Percentiles rank a stretch among this genome's conserved stretches.
These are phyloP conservation scores for Notodromas monacha DNA, from an alignment of 2,888 invertebrate species.

Conservation along the genomic window DNA sequence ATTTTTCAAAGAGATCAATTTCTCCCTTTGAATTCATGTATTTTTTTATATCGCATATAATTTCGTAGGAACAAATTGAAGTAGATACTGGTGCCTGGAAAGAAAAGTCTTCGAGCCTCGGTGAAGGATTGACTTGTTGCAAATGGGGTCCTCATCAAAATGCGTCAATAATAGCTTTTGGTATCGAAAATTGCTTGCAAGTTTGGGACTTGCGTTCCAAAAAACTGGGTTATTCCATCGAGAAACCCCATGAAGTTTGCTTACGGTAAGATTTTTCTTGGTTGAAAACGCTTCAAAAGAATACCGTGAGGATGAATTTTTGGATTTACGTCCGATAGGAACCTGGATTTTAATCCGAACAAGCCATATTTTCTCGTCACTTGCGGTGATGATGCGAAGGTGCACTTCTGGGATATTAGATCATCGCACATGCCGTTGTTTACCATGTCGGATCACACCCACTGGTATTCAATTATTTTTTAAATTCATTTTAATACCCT, in stretches of 20 bases:
- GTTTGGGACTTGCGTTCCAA: slow-evolving; percentile 53
- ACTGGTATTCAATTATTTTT: slow-evolving; percentile 16
- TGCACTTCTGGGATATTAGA: slow-evolving; percentile 85
- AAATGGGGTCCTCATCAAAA: slow-evolving; percentile 89
- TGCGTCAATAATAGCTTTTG: slow-evolving; percentile 45
- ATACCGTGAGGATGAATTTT: too few relatives aligned
- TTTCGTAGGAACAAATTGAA: too few relatives aligned
- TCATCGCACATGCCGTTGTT: slow-evolving; percentile 42
- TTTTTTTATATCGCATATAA: too few relatives aligned
- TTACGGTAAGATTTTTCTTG: slow-evolving; percentile 25
- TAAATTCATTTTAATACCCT: too few relatives aligned
- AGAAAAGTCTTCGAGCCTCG: too few relatives aligned
- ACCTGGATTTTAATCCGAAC: slow-evolving; percentile 91
- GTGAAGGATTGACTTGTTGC: slow-evolving; percentile 31
- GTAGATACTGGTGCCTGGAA: too few relatives aligned
- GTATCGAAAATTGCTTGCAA: slow-evolving; percentile 49
- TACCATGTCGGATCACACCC: slow-evolving; percentile 21
- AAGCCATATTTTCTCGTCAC: slow-evolving; percentile 71
- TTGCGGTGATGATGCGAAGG: slow-evolving; percentile 76
- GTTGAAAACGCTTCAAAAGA: too few relatives aligned
- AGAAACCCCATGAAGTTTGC: slow-evolving; percentile 55
- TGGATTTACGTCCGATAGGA: slow-evolving; percentile 19
- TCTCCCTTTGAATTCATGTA: too few relatives aligned
- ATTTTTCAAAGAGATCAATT: too few relatives aligned
- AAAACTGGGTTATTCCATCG: slow-evolving; percentile 45